Percentiles rank a stretch among this genome's conserved stretches.
Conservation (phyloP, 2,888 invertebrate species). For the Dynastes maya region DNA sequence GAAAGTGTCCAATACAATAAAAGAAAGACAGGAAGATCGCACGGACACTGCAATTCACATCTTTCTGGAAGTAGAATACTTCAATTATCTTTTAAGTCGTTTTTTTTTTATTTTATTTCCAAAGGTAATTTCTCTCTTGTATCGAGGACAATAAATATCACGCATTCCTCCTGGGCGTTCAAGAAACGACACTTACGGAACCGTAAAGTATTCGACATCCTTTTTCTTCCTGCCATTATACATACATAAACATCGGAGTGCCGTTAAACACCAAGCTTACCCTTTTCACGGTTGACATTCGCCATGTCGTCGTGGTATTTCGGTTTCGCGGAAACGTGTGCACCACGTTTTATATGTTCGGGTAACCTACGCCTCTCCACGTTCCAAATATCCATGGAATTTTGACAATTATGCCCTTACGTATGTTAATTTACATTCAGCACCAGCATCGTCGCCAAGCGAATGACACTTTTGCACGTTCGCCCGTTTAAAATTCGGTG, state of each 20-base stretch:
- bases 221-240: not conserved
- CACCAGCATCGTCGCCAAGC: not conserved
- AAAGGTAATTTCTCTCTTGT: too few species aligned
- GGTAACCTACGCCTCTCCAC: not conserved
- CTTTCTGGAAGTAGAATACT: too few species aligned
- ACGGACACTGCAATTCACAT: too few species aligned
- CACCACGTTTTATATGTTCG: not conserved
- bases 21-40: too few species aligned
- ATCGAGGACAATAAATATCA: too few species aligned
- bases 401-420: constrained; percentile 21
- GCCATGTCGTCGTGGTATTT: constrained; percentile 7
- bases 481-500: not conserved
- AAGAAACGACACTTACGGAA: too few species aligned
- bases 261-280: not conserved
- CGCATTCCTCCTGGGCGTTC: too few species aligned
- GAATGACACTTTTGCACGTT: not conserved
- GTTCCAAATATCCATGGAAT: constrained; percentile 24
- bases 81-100: too few species aligned
- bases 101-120: too few species aligned
- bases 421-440: constrained; percentile 31
- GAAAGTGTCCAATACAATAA: too few species aligned
- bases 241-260: too few species aligned
- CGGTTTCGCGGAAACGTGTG: constrained; percentile 5
- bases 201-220: not conserved
- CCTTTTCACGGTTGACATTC: constrained; percentile 5